Conservation (phyloP, 1,140 invertebrate genomes). For the Scaptodrosophila lebanonensis region DNA sequence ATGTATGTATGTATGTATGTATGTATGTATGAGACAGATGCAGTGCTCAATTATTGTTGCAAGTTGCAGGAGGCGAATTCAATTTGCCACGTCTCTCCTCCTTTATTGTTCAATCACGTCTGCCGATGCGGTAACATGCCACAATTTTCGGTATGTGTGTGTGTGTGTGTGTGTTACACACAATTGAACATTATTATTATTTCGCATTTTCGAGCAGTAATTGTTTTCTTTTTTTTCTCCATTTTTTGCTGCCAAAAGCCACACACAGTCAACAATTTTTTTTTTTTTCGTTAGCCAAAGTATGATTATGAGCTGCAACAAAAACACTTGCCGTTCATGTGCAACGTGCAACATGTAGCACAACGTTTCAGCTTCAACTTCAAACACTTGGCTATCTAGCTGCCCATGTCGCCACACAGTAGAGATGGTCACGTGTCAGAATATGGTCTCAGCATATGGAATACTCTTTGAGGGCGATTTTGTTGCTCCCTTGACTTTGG, state of each 20-base stretch:
- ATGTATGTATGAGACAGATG: too few species aligned
- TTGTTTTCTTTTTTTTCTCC: constrained; percentile 33
- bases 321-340: too few species aligned
- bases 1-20: too few species aligned
- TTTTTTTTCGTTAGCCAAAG: constrained; percentile 39
- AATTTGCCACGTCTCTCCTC: constrained; percentile 14
- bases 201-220: constrained; percentile 61
- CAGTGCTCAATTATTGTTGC: constrained; percentile 52
- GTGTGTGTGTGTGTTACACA: not conserved
- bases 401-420: too few species aligned
- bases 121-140: constrained; percentile 66
- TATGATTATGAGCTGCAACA: constrained; percentile 17
- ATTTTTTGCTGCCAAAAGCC: constrained; percentile 28
- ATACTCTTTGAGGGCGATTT: too few species aligned
- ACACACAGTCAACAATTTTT: constrained; percentile 26
- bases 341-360: too few species aligned
- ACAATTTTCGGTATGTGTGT: constrained; percentile 48
- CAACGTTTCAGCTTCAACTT: too few species aligned
- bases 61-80: constrained; percentile 37
- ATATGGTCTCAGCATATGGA: too few species aligned
- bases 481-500: too few species aligned
- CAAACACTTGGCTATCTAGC: too few species aligned
- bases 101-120: constrained; percentile 10
- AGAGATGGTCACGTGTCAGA: too few species aligned
- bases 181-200: constrained; percentile 66